Evolutionary conservation across 2,888 invertebrate genomes (phyloP).

Genomic region (Omphaloscelis lunosa): DNA sequence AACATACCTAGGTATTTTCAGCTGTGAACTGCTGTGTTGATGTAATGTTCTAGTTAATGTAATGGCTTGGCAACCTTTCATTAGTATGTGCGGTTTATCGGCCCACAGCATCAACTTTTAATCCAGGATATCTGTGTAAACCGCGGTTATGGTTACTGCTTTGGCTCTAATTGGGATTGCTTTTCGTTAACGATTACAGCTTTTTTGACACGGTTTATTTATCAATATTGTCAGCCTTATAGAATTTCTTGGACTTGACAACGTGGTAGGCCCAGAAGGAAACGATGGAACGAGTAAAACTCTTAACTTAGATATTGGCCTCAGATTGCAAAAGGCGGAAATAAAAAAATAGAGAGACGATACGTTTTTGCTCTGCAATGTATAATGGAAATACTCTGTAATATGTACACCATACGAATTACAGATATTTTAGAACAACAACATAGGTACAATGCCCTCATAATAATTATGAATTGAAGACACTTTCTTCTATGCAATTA

Average conservation of each 20-base stretch:
- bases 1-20: background rate
- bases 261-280: background rate
- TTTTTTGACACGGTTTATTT: background rate
- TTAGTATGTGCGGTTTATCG: constrained; percentile 47
- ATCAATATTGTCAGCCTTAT: background rate
- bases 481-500: background rate
- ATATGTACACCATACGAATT: too few relatives aligned
- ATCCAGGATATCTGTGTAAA: constrained; percentile 55
- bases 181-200: background rate
- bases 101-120: constrained; percentile 49
- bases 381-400: too few relatives aligned
- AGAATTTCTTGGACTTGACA: background rate
- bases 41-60: constrained; percentile 27
- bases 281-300: background rate
- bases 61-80: constrained; percentile 48
- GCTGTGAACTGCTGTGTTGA: constrained; percentile 17
- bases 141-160: constrained; percentile 36
- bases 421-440: too few relatives aligned
- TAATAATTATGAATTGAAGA: background rate
- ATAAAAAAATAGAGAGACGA: background rate
- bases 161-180: constrained; percentile 50
- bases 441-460: background rate
- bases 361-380: background rate
- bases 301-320: background rate
- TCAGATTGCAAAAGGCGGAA: background rate